Evolutionary conservation across 2,888 invertebrate species (phyloP).

Genomic region (Lucinisca nassula): DNA sequence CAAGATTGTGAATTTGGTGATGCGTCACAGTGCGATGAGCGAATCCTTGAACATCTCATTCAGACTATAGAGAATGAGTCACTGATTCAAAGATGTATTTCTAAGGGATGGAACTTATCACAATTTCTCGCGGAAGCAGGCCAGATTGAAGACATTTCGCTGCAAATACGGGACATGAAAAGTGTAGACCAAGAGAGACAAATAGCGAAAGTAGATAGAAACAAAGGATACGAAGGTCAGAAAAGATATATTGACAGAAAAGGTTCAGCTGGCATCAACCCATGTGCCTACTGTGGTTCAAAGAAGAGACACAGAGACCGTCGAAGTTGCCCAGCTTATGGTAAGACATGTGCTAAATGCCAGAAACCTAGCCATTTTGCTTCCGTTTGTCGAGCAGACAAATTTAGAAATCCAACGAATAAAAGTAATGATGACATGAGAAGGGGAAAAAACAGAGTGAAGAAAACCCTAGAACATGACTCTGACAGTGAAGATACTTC

Average conservation of each 20-base stretch:
- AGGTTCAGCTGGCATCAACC: neutral
- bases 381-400: neutral
- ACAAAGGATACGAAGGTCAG: neutral
- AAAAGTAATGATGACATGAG: neutral
- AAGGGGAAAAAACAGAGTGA: neutral
- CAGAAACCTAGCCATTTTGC: neutral
- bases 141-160: neutral
- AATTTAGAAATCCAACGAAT: neutral
- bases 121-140: neutral
- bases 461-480: neutral
- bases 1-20: neutral
- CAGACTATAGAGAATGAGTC: neutral
- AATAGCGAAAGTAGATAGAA: neutral
- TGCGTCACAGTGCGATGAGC: neutral
- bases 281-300: neutral
- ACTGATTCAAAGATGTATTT: neutral
- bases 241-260: neutral
- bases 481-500: neutral
- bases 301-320: neutral
- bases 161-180: conserved; percentile 8
- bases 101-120: neutral
- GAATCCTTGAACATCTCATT: neutral
- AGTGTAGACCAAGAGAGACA: neutral
- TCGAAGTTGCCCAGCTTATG: neutral
- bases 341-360: conserved; percentile 3